Evolutionary conservation across 2,797 vertebrate species (phyloP).

Genomic region (Lepilemur ruficaudatus): DNA sequence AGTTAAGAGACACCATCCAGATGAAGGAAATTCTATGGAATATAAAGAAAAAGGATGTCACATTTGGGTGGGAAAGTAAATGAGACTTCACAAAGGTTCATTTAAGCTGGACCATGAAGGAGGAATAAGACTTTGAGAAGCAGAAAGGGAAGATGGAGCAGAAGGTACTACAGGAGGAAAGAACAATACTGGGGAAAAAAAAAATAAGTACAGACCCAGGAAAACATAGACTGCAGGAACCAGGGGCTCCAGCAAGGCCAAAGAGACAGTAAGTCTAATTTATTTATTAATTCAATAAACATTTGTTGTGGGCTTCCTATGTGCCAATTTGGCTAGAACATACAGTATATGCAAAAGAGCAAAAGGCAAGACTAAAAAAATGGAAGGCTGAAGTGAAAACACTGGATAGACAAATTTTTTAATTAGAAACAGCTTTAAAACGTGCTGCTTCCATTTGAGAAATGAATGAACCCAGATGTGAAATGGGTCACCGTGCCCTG

Average conservation of each 20-base stretch:
- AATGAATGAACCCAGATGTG: not conserved
- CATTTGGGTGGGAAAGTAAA: not conserved
- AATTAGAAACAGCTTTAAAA: slow-evolving; percentile 15
- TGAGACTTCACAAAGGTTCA: not conserved
- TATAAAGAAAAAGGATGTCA: not conserved
- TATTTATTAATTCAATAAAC: not conserved
- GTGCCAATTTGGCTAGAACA: not conserved
- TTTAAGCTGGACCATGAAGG: not conserved
- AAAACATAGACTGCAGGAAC: not conserved
- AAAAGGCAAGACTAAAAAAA: not conserved
- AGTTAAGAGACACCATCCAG: not conserved
- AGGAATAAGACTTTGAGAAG: not conserved
- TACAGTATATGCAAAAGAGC: not conserved
- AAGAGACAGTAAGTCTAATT: not conserved
- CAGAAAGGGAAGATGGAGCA: not conserved
- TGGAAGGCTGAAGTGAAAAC: not conserved
- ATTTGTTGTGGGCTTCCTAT: not conserved
- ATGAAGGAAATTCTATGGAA: not conserved
- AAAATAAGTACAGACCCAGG: not conserved
- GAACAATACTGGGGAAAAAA: no score
- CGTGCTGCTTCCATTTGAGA: not conserved
- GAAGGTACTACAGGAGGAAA: not conserved
- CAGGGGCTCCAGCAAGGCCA: not conserved
- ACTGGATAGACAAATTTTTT: not conserved
- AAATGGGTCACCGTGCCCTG: not conserved